These are phyloP conservation scores for Caretta caretta DNA, from an alignment of 2,113 vertebrate species.

Conservation along the genomic window DNA sequence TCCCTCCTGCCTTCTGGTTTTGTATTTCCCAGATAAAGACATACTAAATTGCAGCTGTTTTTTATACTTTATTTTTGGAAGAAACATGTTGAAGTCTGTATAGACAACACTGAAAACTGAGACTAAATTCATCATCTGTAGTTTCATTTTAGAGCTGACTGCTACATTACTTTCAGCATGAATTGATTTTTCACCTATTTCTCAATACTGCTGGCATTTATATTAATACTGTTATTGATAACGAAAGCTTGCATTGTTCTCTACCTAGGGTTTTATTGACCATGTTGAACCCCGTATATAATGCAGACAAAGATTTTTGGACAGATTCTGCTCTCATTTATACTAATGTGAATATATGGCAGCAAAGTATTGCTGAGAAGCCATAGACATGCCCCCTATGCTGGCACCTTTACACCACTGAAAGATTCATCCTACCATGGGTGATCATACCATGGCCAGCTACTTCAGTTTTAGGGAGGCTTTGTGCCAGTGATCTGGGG, in stretches of 20 bases:
- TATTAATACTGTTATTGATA: accelerated
- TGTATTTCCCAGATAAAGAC: background rate
- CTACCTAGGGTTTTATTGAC: background rate
- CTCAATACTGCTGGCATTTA: background rate
- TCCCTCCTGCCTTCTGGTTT: background rate
- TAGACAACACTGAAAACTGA: background rate
- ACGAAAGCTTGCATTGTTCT: background rate
- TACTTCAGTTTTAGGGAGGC: background rate
- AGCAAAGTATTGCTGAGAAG: background rate
- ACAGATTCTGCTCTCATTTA: background rate
- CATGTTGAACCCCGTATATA: background rate
- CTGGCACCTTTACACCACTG: background rate
- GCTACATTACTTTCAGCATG: background rate
- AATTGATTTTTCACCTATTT: conserved; percentile 22
- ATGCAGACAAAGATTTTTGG: accelerated
- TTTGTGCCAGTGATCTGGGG: background rate
- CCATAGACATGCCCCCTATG: background rate
- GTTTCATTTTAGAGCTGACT: background rate
- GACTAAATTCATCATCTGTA: background rate
- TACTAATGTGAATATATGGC: background rate
- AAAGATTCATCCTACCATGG: background rate
- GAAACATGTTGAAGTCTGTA: background rate
- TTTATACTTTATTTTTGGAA: background rate
- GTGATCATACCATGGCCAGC: background rate
- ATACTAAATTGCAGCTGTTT: background rate